Evolutionary conservation across 2,888 invertebrate species (phyloP), one percentile per base, ranked within the genome.

Genomic region (Mimachlamys varia): DNA sequence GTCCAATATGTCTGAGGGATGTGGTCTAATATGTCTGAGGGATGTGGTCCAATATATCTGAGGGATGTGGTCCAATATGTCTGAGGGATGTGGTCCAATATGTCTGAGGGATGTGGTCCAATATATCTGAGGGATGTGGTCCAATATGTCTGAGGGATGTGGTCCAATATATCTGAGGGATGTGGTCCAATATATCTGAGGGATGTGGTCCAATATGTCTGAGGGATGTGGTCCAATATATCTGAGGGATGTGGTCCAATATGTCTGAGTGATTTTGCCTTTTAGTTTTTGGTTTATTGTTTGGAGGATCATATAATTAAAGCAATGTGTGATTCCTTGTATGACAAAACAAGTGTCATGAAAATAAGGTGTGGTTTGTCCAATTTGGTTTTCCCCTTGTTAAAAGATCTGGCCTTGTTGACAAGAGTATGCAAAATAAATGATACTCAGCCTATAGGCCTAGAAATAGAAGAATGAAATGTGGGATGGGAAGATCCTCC

Each of bases 381-480:
- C n/a, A n/a, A 27, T 76, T 13, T 76, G 27, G 1, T 76, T 76
- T 27, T 76, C 53, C 15, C 76, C 0, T 33, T 76, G 76, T 76
- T 76, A 10, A 33, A 76, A 7, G 62, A 76, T 76, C 33, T 13
- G 27, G 33, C 15, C 76, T 76, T 13, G 33, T 22, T 33, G 33
- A 27, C 27, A 10, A 76, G 62, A 27, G 76, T 58, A 10, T 33
- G 27, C 13, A 76, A n/a, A n/a, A n/a, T n/a, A n/a, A n/a, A 33
- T 76, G 33, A 27, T 76, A 76, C 76, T 76, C 76, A 76, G 27
- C 76, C 76, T 22, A 7, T 76, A n/a, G n/a, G 27, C 22, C 76
- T 76, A 76, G 33, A 76, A 76, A 76, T 33, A 76, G 76, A 76
- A 22, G 12, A 76, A 76, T 33, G 76, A 76, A 76, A 76, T 27